Conservation (phyloP, 2,888 invertebrate genomes). For the Macrophya alboannulata region DNA sequence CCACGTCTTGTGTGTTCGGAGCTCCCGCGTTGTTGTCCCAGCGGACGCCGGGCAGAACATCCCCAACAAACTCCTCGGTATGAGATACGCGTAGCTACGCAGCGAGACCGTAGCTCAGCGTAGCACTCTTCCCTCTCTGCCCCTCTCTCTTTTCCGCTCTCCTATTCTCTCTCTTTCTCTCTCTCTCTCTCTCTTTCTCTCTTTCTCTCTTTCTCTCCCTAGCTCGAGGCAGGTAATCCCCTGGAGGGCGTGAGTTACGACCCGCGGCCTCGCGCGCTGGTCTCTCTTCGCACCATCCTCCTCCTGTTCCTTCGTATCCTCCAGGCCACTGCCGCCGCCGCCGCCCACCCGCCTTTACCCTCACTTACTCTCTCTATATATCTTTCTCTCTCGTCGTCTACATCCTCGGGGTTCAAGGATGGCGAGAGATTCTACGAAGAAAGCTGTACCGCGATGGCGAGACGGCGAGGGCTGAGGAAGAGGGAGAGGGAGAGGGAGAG, state of each 20-base stretch:
- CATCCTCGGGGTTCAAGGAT: conserved; percentile 55
- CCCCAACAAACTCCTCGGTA: conserved; percentile 71
- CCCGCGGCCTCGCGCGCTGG: conserved; percentile 57
- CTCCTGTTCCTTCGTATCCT: conserved; percentile 59
- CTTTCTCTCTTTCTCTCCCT: conserved; percentile 58
- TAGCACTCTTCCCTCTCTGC: conserved; percentile 63
- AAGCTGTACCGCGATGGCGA: conserved; percentile 54
- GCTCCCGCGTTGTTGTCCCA: conserved; percentile 55
- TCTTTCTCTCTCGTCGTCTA: conserved; percentile 55
- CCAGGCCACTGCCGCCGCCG: conserved; percentile 41
- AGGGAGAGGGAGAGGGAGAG: too few species aligned
- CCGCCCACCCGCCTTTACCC: conserved; percentile 55
- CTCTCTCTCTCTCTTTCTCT: conserved; percentile 56
- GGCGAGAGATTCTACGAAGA: conserved; percentile 57
- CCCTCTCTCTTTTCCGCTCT: conserved; percentile 58
- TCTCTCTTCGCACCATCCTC: conserved; percentile 58
- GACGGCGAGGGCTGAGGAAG: conserved; percentile 61
- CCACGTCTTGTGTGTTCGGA: conserved; percentile 51
- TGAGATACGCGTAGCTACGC: conserved; percentile 80
- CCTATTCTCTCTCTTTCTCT: conserved; percentile 57
- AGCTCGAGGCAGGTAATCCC: conserved; percentile 79
- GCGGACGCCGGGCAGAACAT: conserved; percentile 54
- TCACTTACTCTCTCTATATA: conserved; percentile 57
- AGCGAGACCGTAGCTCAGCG: conserved; percentile 79
- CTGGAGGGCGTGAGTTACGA: conserved; percentile 80